Base-by-base conservation (phyloP, 1,140 invertebrate genomes). In the Adelges cooleyi region DNA sequence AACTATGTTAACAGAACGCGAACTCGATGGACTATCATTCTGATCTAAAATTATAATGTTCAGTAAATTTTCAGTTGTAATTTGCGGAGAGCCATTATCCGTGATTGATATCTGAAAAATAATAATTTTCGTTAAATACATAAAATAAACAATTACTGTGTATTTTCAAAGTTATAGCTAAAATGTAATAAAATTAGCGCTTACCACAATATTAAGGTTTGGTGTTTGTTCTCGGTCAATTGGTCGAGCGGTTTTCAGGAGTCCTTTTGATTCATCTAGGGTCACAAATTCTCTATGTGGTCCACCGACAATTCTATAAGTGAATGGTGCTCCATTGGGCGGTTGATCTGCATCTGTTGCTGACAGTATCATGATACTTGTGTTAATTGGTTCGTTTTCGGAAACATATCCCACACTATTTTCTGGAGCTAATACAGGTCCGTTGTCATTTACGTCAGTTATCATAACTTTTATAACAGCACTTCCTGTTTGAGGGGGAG, bases 361-460 rank as follows among this genome's bases (percentile, higher is more conserved):
- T 36, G 81, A 81, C 6, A 98, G 74, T 0, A 84, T 87, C 80
- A 92, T 89, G 0, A 97, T 84, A 66, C 82, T 86, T 0, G 89
- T 89, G 65, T 86, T 87, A 3, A 86, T 79, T 0, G 89, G 87
- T 75, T 92, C 88, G 73, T 95, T 95, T 77, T 98, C 94, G 40
- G 81, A 80, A 1, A 96, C 83, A 69, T 86, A 84, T 0, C 88
- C 92, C 27, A 83, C 75, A 10, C 86, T 78, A 38, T 83, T 81
- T 0, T 81, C 75, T 0, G 84, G 75, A 59, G 87, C 84, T 71
- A 98, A 93, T 5, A 83, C 74, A 1, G 94, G 94, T 0, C 87
- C 90, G 73, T 96, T 97, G 70, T 98, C 95, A 74, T 97, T 97
- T 9, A 95, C 81, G 74, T 98, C 94, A 11, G 81, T 79, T 1